These are phyloP conservation scores for Tenthredo mesomela DNA, from an alignment of 2,888 invertebrate genomes.

Conservation along the genomic window DNA sequence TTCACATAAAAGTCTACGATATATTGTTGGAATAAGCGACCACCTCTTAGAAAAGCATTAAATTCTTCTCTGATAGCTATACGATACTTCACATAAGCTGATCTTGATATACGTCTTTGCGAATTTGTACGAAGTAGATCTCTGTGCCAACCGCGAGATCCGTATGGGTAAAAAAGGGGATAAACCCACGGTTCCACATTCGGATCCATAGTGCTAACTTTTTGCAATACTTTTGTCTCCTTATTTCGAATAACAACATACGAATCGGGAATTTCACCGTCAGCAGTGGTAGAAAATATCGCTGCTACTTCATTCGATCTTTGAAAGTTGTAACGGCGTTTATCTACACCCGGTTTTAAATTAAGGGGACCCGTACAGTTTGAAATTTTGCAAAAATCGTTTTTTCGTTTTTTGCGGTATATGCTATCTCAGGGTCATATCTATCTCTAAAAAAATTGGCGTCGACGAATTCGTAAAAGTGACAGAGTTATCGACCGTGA, in stretches of 20 bases:
- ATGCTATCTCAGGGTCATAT: too few relatives aligned
- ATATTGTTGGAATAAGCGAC: not conserved
- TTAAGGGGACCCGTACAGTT: too few relatives aligned
- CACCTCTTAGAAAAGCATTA: not conserved
- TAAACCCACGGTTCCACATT: not conserved
- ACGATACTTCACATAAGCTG: not conserved
- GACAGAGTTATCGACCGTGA: too few relatives aligned
- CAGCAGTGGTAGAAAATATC: not conserved
- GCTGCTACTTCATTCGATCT: not conserved
- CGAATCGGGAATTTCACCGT: not conserved
- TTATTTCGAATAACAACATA: not conserved
- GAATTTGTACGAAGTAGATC: not conserved
- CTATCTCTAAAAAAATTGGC: too few relatives aligned
- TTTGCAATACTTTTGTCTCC: not conserved
- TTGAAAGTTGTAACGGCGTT: too few relatives aligned
- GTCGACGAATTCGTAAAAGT: too few relatives aligned
- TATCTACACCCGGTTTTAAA: too few relatives aligned
- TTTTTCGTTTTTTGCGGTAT: too few relatives aligned
- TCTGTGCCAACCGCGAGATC: not conserved
- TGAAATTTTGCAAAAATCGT: too few relatives aligned
- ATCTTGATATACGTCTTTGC: not conserved
- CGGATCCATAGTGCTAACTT: not conserved
- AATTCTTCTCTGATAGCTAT: not conserved
- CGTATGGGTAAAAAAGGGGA: not conserved
- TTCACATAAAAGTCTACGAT: conserved; percentile 6